Evolutionary conservation across 2,797 vertebrate species (phyloP).

Genomic region (Manis crassicaudata): DNA sequence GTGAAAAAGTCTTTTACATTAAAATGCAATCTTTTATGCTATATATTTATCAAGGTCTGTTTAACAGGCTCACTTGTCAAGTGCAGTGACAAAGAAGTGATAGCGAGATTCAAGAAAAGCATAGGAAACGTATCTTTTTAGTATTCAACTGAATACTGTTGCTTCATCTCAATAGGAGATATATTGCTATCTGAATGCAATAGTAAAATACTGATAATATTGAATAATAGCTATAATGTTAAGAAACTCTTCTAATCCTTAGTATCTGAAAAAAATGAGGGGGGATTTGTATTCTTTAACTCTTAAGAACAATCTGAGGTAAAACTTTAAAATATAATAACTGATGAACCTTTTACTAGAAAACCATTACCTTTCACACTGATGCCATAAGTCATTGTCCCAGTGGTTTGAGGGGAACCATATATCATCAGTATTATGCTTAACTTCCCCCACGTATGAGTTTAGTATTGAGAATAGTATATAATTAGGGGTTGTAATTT

Average conservation of each 20-base stretch:
- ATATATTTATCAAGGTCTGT: conserved; percentile 80
- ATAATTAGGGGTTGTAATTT: not conserved
- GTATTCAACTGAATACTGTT: conserved; percentile 43
- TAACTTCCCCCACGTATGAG: not conserved
- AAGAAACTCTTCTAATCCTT: conserved; percentile 63
- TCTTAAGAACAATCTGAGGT: conserved; percentile 71
- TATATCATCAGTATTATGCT: not conserved
- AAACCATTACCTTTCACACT: conserved; percentile 66
- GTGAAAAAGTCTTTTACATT: conserved; percentile 72
- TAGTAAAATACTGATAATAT: conserved; percentile 47
- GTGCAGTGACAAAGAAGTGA: conserved; percentile 75
- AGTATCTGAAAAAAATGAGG: conserved; percentile 39
- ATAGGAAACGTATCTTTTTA: conserved; percentile 34
- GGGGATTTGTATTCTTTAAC: conserved; percentile 57
- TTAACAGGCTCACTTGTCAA: conserved; percentile 78
- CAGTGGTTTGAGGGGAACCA: conserved; percentile 32
- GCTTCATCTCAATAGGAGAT: not conserved
- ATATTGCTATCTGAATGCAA: conserved; percentile 54
- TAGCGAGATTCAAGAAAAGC: conserved; percentile 67
- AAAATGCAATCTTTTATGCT: conserved; percentile 74
- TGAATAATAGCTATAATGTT: conserved; percentile 55
- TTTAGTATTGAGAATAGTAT: not conserved
- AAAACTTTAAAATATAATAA: conserved; percentile 65
- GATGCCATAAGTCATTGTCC: conserved; percentile 60
- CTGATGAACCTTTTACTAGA: conserved; percentile 51